A percentile compares a stretch with the other conserved stretches of the same genome.
Conservation (phyloP, 2,113 vertebrate species). For the Xenopus tropicalis region UCB_Xtro_10.0 CM004447.2:32063501-32064000, state of each 20-base stretch:
- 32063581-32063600: conserved; percentile 48
- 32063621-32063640: conserved; percentile 89
- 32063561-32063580: conserved; percentile 51
- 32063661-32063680: conserved; percentile 73
- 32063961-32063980: conserved; percentile 23
- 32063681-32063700: conserved; percentile 70
- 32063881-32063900: conserved; percentile 27
- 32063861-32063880: neutral
- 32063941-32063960: conserved; percentile 17
- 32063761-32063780: rapidly evolving
- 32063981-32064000: conserved; percentile 23
- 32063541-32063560: conserved; percentile 83
- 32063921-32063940: conserved; percentile 46
- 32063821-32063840: neutral
- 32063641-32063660: conserved; percentile 83
- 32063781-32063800: neutral
- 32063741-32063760: conserved; percentile 17
- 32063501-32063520: conserved; percentile 59
- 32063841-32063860: conserved; percentile 1
- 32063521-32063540: conserved; percentile 71
- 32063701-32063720: conserved; percentile 81
- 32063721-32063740: conserved; percentile 74
- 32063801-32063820: rapidly evolving
- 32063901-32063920: conserved; percentile 43
- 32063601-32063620: conserved; percentile 72